These are phyloP conservation scores for Brachyistius frenatus DNA, from an alignment of 2,113 vertebrate species.

Conservation along the genomic window DNA sequence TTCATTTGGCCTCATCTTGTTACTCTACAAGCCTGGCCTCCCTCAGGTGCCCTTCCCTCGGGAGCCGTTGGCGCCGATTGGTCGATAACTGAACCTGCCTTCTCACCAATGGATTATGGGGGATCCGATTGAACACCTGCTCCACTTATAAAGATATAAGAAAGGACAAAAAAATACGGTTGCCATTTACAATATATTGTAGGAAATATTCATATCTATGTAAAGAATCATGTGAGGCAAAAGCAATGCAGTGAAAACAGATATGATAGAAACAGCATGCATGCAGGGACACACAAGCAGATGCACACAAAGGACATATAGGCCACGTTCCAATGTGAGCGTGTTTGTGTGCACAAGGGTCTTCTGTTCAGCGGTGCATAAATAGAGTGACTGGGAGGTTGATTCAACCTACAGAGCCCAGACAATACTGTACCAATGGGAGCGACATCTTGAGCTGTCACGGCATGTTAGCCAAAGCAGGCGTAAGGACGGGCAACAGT, in stretches of 20 bases:
- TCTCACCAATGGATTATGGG: conserved; percentile 59
- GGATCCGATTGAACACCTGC: conserved; percentile 70
- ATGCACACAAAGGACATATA: conserved; percentile 16
- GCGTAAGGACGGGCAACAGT: conserved; percentile 40
- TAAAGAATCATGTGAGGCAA: background rate
- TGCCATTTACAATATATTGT: background rate
- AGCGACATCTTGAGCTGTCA: conserved; percentile 79
- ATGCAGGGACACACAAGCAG: conserved; percentile 10
- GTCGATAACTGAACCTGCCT: conserved; percentile 64
- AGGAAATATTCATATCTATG: background rate
- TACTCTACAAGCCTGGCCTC: conserved; percentile 59
- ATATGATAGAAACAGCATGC: background rate
- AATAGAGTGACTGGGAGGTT: conserved; percentile 48
- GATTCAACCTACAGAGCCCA: conserved; percentile 49
- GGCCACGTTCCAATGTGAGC: conserved; percentile 22
- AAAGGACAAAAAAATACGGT: background rate
- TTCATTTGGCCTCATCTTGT: conserved; percentile 72
- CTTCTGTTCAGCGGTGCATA: conserved; percentile 52
- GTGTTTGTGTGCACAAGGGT: conserved; percentile 6
- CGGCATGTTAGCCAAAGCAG: conserved; percentile 71
- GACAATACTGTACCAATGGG: conserved; percentile 69
- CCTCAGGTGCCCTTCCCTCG: conserved; percentile 70
- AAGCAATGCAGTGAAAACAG: background rate
- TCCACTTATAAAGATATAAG: conserved; percentile 51
- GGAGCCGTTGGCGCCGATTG: conserved; percentile 69